phyloP scores from a whole-genome alignment of 1,140 invertebrate species.

The Holotrichia oblita region DNA sequence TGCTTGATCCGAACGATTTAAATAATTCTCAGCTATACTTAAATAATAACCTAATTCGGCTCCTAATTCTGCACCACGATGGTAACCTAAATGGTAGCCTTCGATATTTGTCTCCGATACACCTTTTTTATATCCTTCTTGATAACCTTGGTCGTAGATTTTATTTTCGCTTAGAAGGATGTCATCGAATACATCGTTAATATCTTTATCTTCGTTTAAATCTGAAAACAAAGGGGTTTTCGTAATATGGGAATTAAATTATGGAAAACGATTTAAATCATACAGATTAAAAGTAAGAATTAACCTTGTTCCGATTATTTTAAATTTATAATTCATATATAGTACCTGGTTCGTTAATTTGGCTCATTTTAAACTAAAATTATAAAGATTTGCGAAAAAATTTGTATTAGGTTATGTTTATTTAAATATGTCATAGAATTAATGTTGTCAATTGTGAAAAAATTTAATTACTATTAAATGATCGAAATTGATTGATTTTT shows the following conservation, averaged over 20 bases:
- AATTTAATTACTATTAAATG: no score
- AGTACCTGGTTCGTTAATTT: neutral
- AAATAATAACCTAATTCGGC: slow-evolving; percentile 71
- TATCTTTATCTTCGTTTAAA: slow-evolving; percentile 62
- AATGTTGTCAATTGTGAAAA: no score
- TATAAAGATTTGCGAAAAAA: neutral
- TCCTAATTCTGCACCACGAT: slow-evolving; percentile 71
- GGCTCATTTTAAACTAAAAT: neutral
- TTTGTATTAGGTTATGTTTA: neutral
- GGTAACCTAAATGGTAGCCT: slow-evolving; percentile 72
- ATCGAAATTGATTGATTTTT: no score
- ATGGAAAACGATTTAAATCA: neutral
- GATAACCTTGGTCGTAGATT: slow-evolving; percentile 65
- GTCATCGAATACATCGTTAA: slow-evolving; percentile 72
- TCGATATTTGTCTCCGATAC: slow-evolving; percentile 67
- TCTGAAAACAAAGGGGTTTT: neutral
- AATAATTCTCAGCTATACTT: slow-evolving; percentile 61
- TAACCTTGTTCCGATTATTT: neutral
- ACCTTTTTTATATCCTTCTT: slow-evolving; percentile 69
- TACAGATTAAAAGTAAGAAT: neutral
- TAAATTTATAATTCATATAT: neutral
- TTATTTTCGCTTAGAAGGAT: slow-evolving; percentile 70
- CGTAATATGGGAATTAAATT: neutral
- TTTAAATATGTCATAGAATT: neutral
- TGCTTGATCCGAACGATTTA: slow-evolving; percentile 43